A percentile compares a stretch with the other conserved stretches of the same genome.
phyloP scores from a whole-genome alignment of 1,140 invertebrate genomes.

The Apis laboriosa region DNA sequence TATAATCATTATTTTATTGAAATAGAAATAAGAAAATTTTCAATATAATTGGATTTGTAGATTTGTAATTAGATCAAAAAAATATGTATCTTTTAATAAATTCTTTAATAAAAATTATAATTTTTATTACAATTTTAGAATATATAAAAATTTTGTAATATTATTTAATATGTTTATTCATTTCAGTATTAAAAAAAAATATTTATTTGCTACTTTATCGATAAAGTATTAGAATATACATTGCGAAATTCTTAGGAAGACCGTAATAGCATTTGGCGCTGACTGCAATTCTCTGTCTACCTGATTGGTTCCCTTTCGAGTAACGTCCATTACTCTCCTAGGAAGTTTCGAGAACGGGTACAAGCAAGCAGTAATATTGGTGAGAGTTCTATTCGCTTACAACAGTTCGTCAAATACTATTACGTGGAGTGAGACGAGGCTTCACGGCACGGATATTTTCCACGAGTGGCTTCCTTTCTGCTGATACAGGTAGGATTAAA shows the following conservation, averaged over 20 bases:
- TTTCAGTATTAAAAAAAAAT: background rate
- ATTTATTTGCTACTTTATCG: constrained; percentile 35
- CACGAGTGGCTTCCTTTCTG: constrained; percentile 27
- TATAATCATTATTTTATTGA: background rate
- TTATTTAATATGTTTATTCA: background rate
- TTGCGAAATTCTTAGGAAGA: constrained; percentile 29
- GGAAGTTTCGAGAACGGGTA: constrained; percentile 65
- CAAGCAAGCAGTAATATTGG: constrained; percentile 43
- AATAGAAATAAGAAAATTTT: background rate
- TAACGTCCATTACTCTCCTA: constrained; percentile 56
- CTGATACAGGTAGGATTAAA: constrained; percentile 50
- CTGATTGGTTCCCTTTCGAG: constrained; percentile 52
- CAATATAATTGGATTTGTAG: background rate
- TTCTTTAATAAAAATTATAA: background rate
- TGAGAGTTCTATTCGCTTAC: constrained; percentile 43
- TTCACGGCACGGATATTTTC: constrained; percentile 40
- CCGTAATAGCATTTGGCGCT: constrained; percentile 39
- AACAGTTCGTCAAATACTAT: constrained; percentile 50
- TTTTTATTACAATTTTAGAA: background rate
- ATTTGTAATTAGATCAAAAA: background rate
- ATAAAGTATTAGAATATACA: background rate
- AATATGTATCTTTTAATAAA: background rate
- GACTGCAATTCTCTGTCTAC: constrained; percentile 11
- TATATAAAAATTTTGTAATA: background rate
- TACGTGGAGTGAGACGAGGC: constrained; percentile 16